A percentile compares a stretch with the other conserved stretches of the same genome.
Evolutionary conservation across 2,888 invertebrate species (phyloP).

Genomic region (Ophion slaviceki): DNA sequence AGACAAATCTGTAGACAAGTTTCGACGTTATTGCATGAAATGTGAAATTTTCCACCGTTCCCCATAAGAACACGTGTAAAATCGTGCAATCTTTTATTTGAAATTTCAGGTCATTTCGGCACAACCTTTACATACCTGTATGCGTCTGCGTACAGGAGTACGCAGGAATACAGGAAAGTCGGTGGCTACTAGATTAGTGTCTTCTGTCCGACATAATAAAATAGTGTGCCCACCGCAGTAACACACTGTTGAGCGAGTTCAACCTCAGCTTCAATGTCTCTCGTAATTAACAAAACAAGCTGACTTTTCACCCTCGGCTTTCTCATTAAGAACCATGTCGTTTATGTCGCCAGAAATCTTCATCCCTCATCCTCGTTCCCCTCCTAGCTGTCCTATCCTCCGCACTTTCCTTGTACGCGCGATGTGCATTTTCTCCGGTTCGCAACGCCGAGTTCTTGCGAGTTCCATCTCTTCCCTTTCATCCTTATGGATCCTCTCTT

Average conservation of each 20-base stretch:
- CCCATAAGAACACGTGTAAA: too few relatives aligned
- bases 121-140: too few relatives aligned
- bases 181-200: slow-evolving; percentile 35
- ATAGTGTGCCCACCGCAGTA: slow-evolving; percentile 26
- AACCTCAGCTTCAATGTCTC: slow-evolving; percentile 43
- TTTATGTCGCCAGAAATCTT: slow-evolving; percentile 45
- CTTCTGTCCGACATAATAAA: slow-evolving; percentile 39
- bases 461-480: slow-evolving; percentile 36
- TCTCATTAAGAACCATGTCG: slow-evolving; percentile 65
- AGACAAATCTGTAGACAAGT: too few relatives aligned
- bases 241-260: slow-evolving; percentile 32
- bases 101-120: too few relatives aligned
- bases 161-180: slow-evolving; percentile 1
- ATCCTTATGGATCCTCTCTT: slow-evolving; percentile 31
- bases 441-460: background rate
- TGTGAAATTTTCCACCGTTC: too few relatives aligned
- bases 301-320: slow-evolving; percentile 62
- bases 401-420: background rate
- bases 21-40: too few relatives aligned
- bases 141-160: slow-evolving; percentile 4
- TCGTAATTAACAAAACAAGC: slow-evolving; percentile 62
- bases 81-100: too few relatives aligned
- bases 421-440: background rate
- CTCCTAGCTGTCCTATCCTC: slow-evolving; percentile 33
- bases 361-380: slow-evolving; percentile 33